Evolutionary conservation across 1,140 invertebrate genomes (phyloP), one percentile per base, ranked within the genome.

Genomic region (Dryas iulia): DNA sequence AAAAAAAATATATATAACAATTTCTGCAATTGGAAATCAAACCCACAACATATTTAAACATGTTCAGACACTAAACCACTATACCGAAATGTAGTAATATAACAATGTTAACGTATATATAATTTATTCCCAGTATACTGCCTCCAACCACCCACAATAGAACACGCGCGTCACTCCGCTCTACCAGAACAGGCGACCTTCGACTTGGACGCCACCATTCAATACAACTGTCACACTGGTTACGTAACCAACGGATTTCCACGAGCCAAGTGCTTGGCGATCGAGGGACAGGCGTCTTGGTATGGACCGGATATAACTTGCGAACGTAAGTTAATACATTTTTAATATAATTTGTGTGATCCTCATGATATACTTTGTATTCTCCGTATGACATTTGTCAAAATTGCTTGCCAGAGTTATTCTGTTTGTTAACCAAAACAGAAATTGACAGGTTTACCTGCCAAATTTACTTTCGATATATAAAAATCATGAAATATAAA

Each of bases 291-390:
- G 74, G 96, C 96, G 3, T 95, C 96, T 67, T 97, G 97, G 97
- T 98, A 97, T 80, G 98, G 98, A 12, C 98, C 98, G 0, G 97
- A 99, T 79, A 96, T 99, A 62, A 95, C 95, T 33, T 99, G 98
- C 80, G 96, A 98, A 94, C 97, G 98, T 96, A 92, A 96, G 94
- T 95, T 7, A 12, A 6, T n/a, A 14, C n/a, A 52, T 52, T 52
- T 52, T 31, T 31, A 31, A 11, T n/a, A n/a, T n/a, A n/a, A n/a
- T n/a, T n/a, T n/a, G n/a, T n/a, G n/a, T n/a, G n/a, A n/a, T n/a
- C n/a, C n/a, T n/a, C n/a, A n/a, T n/a, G n/a, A n/a, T n/a, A n/a
- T n/a, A n/a, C n/a, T n/a, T n/a, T n/a, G n/a, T n/a, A n/a, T n/a
- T n/a, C n/a, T n/a, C n/a, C n/a, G n/a, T n/a, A n/a, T n/a, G n/a